These are phyloP conservation scores for Austrofundulus limnaeus DNA, from an alignment of 2,113 vertebrate genomes.

Conservation along the genomic window DNA sequence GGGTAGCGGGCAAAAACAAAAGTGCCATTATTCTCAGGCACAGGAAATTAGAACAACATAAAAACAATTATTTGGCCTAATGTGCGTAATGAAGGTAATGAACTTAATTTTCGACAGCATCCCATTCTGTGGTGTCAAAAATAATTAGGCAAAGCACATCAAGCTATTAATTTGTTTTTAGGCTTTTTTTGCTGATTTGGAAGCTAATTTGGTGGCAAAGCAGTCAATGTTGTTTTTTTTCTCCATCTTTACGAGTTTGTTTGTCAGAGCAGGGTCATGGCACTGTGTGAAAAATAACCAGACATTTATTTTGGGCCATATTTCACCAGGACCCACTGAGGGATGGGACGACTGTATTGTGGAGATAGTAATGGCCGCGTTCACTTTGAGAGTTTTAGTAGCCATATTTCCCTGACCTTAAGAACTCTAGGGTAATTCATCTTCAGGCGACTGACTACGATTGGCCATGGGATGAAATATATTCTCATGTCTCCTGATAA, in stretches of 20 bases:
- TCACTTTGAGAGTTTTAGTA: conserved; percentile 77
- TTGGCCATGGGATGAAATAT: conserved; percentile 79
- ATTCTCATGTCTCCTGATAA: conserved; percentile 71
- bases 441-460: conserved; percentile 64
- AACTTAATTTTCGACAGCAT: conserved; percentile 57
- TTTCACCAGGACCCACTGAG: conserved; percentile 59
- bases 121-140: conserved; percentile 52
- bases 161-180: conserved; percentile 43
- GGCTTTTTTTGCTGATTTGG: conserved; percentile 40
- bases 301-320: conserved; percentile 63
- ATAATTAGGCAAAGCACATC: conserved; percentile 49
- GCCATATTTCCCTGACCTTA: conserved; percentile 79
- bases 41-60: conserved; percentile 62
- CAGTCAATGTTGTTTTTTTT: conserved; percentile 40
- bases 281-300: conserved; percentile 52
- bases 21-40: conserved; percentile 34
- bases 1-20: conserved; percentile 41
- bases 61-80: conserved; percentile 71
- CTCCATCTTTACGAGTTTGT: conserved; percentile 35
- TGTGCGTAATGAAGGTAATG: conserved; percentile 70
- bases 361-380: conserved; percentile 76
- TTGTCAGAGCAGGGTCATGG: conserved; percentile 53
- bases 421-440: conserved; percentile 76
- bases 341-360: conserved; percentile 77
- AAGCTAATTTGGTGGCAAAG: conserved; percentile 32